A percentile compares a stretch with the other conserved stretches of the same genome.
Evolutionary conservation across 2,888 invertebrate genomes (phyloP).

Genomic region (Mythimna albipuncta): DNA sequence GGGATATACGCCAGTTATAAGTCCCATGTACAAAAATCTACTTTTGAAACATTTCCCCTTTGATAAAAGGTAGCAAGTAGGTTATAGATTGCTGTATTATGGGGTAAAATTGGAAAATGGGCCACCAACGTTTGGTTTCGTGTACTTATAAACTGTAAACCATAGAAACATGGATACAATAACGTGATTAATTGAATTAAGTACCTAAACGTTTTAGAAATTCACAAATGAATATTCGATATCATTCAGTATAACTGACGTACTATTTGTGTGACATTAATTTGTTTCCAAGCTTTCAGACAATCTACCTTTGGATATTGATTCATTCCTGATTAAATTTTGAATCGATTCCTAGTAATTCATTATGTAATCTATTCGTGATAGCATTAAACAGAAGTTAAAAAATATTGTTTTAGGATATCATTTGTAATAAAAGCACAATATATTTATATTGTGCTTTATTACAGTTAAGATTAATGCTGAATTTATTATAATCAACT

Average conservation of each 20-base stretch:
- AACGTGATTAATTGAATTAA: slow-evolving; percentile 23
- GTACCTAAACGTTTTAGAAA: too few species aligned
- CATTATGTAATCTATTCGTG: background rate
- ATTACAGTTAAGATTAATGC: too few species aligned
- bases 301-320: too few species aligned
- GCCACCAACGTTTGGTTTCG: background rate
- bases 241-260: background rate
- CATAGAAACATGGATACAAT: background rate
- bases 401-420: too few species aligned
- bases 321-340: slow-evolving; percentile 2
- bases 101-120: background rate
- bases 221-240: background rate
- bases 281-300: background rate
- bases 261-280: background rate
- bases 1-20: too few species aligned
- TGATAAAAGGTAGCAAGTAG: background rate
- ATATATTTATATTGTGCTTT: too few species aligned
- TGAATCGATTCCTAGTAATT: background rate
- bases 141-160: background rate
- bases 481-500: too few species aligned
- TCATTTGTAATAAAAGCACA: too few species aligned
- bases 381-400: too few species aligned
- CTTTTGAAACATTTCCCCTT: background rate
- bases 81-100: background rate
- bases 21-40: background rate